A percentile compares a stretch with the other conserved stretches of the same genome.
These are phyloP conservation scores for Pangasianodon hypophthalmus DNA, from an alignment of 2,113 vertebrate genomes.

Conservation along the genomic window DNA sequence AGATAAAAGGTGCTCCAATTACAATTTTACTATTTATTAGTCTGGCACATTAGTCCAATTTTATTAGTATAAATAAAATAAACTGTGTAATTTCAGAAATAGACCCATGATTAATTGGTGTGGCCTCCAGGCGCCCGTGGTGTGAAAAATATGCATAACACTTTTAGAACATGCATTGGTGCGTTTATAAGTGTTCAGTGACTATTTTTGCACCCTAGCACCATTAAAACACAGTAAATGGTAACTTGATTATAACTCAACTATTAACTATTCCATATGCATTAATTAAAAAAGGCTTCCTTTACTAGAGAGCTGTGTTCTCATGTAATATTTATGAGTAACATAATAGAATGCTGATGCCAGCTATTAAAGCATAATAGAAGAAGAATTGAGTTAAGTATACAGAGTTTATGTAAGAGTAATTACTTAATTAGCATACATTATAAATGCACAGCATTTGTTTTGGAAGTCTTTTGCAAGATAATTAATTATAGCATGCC, in stretches of 20 bases:
- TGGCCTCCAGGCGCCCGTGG: neutral
- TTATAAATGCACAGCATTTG: constrained; percentile 12
- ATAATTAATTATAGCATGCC: neutral
- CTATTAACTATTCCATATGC: neutral
- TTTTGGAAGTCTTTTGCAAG: neutral
- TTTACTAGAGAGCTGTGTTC: neutral
- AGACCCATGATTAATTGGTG: neutral
- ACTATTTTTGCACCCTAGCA: too few species aligned
- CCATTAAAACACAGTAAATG: neutral
- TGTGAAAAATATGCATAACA: neutral
- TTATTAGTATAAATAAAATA: constrained; percentile 14
- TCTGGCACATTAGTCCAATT: neutral
- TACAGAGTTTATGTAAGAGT: constrained; percentile 14
- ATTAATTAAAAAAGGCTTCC: neutral
- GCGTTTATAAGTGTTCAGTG: neutral
- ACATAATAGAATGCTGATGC: neutral
- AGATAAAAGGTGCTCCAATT: neutral
- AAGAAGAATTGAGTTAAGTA: neutral
- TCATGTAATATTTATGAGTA: constrained; percentile 14
- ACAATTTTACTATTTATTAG: neutral
- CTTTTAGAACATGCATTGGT: neutral
- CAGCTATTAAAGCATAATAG: neutral
- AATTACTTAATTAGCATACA: constrained; percentile 24
- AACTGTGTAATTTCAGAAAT: neutral
- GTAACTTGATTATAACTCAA: neutral